phyloP scores from a whole-genome alignment of 1,140 invertebrate species.

The Ylistrum balloti region DNA sequence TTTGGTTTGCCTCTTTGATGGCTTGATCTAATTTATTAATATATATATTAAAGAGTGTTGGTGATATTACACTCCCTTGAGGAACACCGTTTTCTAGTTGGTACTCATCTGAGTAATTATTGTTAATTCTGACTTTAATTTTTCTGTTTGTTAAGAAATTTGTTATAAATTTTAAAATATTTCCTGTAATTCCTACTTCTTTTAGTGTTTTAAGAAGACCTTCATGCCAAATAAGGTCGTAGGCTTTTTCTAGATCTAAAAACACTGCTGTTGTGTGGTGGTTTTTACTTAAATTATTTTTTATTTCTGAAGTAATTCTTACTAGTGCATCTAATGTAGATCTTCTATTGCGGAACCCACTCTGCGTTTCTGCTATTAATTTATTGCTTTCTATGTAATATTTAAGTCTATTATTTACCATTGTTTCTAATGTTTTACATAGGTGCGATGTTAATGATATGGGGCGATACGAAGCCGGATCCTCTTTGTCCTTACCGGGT shows the following conservation, averaged over 20 bases:
- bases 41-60: constrained; percentile 45
- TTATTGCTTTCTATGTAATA: no score
- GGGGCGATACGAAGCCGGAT: no score
- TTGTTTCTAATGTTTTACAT: no score
- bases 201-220: neutral
- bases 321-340: neutral
- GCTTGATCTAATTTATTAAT: constrained; percentile 32
- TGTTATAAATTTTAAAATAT: neutral
- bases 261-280: neutral
- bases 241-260: constrained; percentile 41
- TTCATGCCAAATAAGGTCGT: constrained; percentile 33
- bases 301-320: neutral
- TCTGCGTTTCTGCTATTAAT: neutral
- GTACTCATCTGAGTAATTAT: neutral
- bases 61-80: constrained; percentile 4
- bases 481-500: no score
- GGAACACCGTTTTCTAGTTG: constrained; percentile 10
- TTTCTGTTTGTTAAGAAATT: constrained; percentile 37
- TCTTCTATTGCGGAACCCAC: neutral
- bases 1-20: no score
- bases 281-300: neutral
- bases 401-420: no score
- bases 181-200: neutral
- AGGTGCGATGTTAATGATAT: no score
- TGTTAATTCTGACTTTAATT: constrained; percentile 44